Evolutionary conservation across 2,797 vertebrate genomes (phyloP).

Genomic region (Lophotriccus pileatus): DNA sequence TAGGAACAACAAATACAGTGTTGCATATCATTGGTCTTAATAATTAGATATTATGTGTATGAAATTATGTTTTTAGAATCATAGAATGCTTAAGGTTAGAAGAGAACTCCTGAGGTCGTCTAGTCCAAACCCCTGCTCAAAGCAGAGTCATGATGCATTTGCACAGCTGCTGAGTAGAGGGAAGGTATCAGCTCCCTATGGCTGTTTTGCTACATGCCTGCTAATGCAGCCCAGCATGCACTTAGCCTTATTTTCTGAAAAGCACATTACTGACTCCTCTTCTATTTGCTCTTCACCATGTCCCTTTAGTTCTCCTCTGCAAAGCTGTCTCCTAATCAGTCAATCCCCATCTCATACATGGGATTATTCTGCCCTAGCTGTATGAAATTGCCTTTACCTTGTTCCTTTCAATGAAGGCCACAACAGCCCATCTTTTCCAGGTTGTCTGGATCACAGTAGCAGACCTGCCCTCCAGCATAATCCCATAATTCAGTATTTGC

Average conservation of each 20-base stretch:
- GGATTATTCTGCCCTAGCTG: background rate
- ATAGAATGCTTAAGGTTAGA: background rate
- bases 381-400: background rate
- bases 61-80: background rate
- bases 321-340: background rate
- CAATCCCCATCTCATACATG: accelerated
- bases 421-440: background rate
- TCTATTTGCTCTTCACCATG: background rate
- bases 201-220: background rate
- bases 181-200: background rate
- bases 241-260: background rate
- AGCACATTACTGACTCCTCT: background rate
- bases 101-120: background rate
- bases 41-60: background rate
- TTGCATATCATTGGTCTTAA: background rate
- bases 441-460: background rate
- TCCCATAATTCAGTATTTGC: background rate
- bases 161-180: background rate
- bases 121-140: background rate
- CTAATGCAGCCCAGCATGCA: background rate
- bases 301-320: background rate
- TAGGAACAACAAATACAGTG: background rate
- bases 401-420: background rate
- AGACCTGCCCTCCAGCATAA: background rate
- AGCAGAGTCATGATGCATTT: background rate